These are phyloP conservation scores for Eretmochelys imbricata DNA, from an alignment of 2,113 vertebrate species.

Conservation along the genomic window DNA sequence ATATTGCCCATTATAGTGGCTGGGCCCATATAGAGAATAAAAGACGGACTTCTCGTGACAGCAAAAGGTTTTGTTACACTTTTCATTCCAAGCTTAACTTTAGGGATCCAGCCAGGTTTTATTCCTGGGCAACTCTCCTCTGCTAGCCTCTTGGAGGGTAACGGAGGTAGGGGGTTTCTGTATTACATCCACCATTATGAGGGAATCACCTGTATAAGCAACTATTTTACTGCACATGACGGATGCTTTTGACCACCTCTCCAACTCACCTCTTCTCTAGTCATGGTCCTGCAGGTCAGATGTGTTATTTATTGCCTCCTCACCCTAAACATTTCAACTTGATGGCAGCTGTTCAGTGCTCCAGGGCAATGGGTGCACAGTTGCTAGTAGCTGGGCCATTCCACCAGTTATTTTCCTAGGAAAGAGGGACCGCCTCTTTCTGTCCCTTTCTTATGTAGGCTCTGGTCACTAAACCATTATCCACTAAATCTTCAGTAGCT, in stretches of 20 bases:
- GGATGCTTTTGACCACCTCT: background rate
- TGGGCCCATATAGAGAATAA: background rate
- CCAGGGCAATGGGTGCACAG: background rate
- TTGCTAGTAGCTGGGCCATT: background rate
- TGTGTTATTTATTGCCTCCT: background rate
- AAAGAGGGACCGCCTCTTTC: conserved; percentile 34
- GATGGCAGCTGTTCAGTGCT: background rate
- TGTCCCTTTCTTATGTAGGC: background rate
- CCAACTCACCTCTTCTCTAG: background rate
- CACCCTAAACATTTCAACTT: background rate
- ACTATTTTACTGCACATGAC: background rate
- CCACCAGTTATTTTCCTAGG: background rate
- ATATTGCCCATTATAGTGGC: rapidly evolving
- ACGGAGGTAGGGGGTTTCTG: background rate
- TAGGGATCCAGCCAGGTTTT: background rate
- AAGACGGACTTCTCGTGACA: background rate
- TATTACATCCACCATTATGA: background rate
- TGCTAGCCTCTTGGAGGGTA: background rate
- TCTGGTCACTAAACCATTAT: conserved; percentile 38
- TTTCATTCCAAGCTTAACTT: background rate
- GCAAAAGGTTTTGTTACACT: background rate
- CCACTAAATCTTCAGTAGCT: conserved; percentile 24
- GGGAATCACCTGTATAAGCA: background rate
- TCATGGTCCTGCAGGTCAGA: background rate
- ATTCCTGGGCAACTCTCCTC: background rate